Conservation (phyloP, 2,113 vertebrate genomes). For the Hydrochoerus hydrochaeris region DNA sequence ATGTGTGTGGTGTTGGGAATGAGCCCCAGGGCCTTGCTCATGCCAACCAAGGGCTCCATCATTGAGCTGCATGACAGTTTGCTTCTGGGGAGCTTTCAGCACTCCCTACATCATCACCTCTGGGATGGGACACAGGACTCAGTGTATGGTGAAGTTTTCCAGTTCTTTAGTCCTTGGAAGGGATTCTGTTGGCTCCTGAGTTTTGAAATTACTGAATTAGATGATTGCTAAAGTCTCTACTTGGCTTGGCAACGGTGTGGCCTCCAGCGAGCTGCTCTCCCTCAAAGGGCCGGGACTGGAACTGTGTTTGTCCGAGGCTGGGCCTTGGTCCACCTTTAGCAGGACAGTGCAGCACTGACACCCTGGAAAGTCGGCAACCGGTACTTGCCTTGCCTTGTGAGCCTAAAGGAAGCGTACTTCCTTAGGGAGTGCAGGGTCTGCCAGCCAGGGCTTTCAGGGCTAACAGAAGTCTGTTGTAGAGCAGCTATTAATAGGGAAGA, state of each 20-base stretch:
- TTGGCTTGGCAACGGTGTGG: background rate
- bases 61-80: background rate
- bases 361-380: no score
- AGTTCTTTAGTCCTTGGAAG: background rate
- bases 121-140: background rate
- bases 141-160: background rate
- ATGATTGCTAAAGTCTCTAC: background rate
- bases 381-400: background rate
- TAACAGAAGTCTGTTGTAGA: background rate
- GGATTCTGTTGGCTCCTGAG: background rate
- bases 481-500: slow-evolving; percentile 55
- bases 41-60: background rate
- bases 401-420: background rate
- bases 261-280: background rate
- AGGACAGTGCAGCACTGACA: background rate
- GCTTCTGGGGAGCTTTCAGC: background rate
- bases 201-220: background rate
- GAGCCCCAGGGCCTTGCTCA: background rate
- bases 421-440: background rate
- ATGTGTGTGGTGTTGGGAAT: background rate
- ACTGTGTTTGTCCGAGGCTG: background rate
- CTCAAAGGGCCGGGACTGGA: background rate
- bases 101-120: background rate
- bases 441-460: background rate
- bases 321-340: background rate